A percentile compares a stretch with the other conserved stretches of the same genome.
These are phyloP conservation scores for Trachurus trachurus DNA, from an alignment of 2,797 vertebrate genomes.

Conservation along the genomic window DNA sequence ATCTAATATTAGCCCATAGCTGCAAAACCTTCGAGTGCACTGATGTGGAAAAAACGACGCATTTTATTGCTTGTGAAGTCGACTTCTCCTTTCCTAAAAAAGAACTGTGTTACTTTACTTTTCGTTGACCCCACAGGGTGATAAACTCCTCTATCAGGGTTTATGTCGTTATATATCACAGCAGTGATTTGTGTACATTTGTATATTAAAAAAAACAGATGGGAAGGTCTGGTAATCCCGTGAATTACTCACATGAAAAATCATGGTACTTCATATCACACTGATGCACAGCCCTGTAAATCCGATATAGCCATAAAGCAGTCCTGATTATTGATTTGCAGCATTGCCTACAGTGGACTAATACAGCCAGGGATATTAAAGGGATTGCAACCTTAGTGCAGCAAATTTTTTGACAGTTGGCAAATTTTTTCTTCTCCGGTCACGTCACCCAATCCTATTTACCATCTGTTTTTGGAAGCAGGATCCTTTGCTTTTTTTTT, in stretches of 20 bases:
- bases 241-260: constrained; percentile 12
- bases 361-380: constrained; percentile 9
- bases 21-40: neutral
- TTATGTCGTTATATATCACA: neutral
- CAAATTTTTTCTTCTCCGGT: neutral
- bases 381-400: neutral
- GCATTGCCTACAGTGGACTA: neutral
- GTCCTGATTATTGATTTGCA: constrained; percentile 6
- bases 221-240: neutral
- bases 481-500: constrained; percentile 1
- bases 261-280: neutral
- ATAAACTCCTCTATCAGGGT: too few relatives aligned
- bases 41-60: neutral
- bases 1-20: neutral
- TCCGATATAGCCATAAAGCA: constrained; percentile 11
- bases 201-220: neutral
- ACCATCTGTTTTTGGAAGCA: constrained; percentile 20
- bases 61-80: neutral
- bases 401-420: neutral
- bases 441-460: constrained; percentile 7
- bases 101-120: too few relatives aligned
- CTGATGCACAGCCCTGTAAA: constrained; percentile 9
- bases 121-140: neutral
- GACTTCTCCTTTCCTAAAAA: neutral
- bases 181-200: neutral